Evolutionary conservation across 2,113 vertebrate species (phyloP).

Genomic region (Rhea pennata): DNA sequence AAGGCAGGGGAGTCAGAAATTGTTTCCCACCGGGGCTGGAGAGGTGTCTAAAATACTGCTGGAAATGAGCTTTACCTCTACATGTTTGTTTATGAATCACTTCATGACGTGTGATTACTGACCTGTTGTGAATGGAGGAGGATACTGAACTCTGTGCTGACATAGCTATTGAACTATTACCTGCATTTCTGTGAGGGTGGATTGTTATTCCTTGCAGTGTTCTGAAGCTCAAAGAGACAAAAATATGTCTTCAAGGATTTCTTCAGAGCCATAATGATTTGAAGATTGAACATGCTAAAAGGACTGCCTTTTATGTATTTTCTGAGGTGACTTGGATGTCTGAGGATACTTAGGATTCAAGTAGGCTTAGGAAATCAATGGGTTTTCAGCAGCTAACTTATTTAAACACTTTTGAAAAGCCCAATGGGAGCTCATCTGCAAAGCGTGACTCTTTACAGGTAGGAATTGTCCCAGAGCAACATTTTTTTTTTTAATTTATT

Average conservation of each 20-base stretch:
- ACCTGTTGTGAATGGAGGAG: neutral
- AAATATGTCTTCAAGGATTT: neutral
- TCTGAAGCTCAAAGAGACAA: neutral
- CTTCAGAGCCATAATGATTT: neutral
- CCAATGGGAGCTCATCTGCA: neutral
- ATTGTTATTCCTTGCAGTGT: neutral
- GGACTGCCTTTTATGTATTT: neutral
- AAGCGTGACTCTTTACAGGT: neutral
- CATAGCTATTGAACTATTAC: neutral
- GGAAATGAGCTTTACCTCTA: neutral
- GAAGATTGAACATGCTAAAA: neutral
- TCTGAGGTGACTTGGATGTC: neutral
- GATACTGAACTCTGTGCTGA: neutral
- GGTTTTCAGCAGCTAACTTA: conserved; percentile 29
- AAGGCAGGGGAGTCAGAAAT: neutral
- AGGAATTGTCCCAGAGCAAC: neutral
- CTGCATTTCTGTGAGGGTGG: neutral
- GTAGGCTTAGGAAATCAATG: conserved; percentile 31
- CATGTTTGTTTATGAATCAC: neutral
- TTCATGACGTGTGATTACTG: neutral
- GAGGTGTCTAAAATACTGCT: neutral
- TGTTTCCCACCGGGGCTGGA: neutral
- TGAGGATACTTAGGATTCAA: neutral
- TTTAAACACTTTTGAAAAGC: neutral
- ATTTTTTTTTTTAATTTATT: conserved; percentile 30